Percentiles rank a stretch among this genome's conserved stretches.
phyloP scores from a whole-genome alignment of 2,113 vertebrate species.

The Tylochromis polylepis region DNA sequence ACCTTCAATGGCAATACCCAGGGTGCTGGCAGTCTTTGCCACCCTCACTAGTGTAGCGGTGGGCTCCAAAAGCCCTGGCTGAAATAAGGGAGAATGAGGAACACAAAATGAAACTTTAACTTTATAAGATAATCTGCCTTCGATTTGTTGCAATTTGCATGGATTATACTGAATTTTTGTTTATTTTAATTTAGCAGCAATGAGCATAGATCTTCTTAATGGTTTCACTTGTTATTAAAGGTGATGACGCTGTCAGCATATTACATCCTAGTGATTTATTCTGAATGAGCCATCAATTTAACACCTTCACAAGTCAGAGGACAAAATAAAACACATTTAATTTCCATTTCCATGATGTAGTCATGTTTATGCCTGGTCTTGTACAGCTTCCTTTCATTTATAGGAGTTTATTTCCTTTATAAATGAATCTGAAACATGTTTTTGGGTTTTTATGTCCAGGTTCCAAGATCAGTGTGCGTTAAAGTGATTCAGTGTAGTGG shows the following conservation, averaged over 20 bases:
- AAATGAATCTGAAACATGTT: neutral
- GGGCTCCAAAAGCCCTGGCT: constrained; percentile 93
- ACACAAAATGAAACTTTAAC: neutral
- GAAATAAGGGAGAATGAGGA: neutral
- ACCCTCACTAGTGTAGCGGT: constrained; percentile 87
- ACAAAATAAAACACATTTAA: neutral
- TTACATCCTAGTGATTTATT: neutral
- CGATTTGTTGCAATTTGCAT: neutral
- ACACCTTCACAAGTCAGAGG: neutral
- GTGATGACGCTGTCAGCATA: neutral
- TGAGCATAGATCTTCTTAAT: neutral
- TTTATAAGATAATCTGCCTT: neutral
- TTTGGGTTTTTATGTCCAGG: neutral
- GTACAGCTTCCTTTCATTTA: neutral
- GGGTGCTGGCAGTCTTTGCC: constrained; percentile 85
- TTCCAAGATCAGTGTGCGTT: neutral
- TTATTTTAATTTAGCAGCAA: neutral
- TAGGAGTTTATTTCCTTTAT: neutral
- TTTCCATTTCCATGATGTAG: neutral
- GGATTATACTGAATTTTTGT: neutral
- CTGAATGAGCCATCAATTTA: neutral
- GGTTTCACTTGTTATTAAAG: neutral
- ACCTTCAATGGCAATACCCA: constrained; percentile 96
- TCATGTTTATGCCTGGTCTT: neutral
- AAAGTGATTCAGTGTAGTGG: neutral